Percentiles rank a stretch among this genome's conserved stretches.
These are phyloP conservation scores for Eidolon dupreanum DNA, from an alignment of 2,797 vertebrate species.

Conservation along the genomic window DNA sequence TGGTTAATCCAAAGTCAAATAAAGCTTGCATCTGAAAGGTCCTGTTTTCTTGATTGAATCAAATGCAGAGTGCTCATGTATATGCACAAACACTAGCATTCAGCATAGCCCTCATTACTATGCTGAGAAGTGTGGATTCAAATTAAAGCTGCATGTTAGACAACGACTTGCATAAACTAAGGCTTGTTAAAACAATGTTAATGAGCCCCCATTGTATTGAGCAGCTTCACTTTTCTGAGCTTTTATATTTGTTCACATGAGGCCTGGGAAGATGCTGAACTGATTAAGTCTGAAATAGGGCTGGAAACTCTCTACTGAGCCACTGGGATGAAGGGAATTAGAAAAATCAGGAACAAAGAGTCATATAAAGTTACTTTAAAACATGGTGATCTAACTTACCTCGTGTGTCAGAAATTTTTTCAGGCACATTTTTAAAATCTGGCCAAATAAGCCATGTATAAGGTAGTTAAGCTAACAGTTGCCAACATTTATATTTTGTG, in stretches of 20 bases:
- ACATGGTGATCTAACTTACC: neutral
- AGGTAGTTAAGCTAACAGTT: neutral
- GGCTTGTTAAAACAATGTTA: slow-evolving; percentile 75
- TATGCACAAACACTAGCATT: slow-evolving; percentile 63
- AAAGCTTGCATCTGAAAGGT: neutral
- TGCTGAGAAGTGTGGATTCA: slow-evolving; percentile 64
- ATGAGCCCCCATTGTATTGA: slow-evolving; percentile 71
- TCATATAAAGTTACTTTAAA: neutral
- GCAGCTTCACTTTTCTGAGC: slow-evolving; percentile 53
- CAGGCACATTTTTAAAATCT: neutral
- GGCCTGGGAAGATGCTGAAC: slow-evolving; percentile 55
- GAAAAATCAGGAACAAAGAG: neutral
- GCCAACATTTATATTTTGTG: neutral
- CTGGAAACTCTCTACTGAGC: neutral
- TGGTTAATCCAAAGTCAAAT: slow-evolving; percentile 31
- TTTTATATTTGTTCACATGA: slow-evolving; percentile 70
- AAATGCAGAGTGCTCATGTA: slow-evolving; percentile 9
- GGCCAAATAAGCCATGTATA: neutral
- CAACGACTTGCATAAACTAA: slow-evolving; percentile 47
- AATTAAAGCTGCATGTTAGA: slow-evolving; percentile 69
- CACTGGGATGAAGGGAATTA: slow-evolving; percentile 40
- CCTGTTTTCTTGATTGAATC: slow-evolving; percentile 54
- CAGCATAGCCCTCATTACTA: slow-evolving; percentile 53
- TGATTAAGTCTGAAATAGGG: slow-evolving; percentile 66
- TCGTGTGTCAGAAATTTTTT: neutral